These are phyloP conservation scores for Caenorhabditis parvicauda DNA, from an alignment of 2,888 invertebrate species.

Conservation along the genomic window DNA sequence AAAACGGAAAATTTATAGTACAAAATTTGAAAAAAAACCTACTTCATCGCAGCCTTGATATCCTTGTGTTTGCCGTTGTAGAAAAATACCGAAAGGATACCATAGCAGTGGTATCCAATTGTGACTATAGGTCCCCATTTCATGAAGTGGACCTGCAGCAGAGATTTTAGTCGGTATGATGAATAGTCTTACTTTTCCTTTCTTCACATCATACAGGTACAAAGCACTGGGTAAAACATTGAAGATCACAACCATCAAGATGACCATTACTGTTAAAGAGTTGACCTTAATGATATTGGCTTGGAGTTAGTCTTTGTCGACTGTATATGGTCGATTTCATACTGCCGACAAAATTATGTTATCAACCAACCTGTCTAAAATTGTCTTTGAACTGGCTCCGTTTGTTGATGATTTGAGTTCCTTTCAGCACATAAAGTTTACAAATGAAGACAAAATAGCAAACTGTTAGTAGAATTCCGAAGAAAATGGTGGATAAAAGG, in stretches of 20 bases:
- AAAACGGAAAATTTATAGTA: background rate
- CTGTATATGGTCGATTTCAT: too few relatives aligned
- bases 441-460: constrained; percentile 32
- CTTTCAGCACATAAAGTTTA: constrained; percentile 29
- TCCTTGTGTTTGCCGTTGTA: constrained; percentile 42
- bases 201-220: constrained; percentile 40
- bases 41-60: constrained; percentile 35
- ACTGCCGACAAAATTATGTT: background rate
- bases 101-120: constrained; percentile 43
- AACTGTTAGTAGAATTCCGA: constrained; percentile 26
- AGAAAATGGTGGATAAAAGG: constrained; percentile 28
- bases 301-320: background rate
- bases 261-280: constrained; percentile 36
- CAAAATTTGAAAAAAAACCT: constrained; percentile 4
- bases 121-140: constrained; percentile 43
- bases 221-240: constrained; percentile 39
- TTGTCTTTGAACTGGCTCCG: constrained; percentile 19
- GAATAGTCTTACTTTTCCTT: constrained; percentile 21
- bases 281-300: constrained; percentile 23
- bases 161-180: background rate
- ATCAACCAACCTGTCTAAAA: constrained; percentile 34
- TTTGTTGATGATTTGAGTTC: constrained; percentile 25
- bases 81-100: constrained; percentile 37
- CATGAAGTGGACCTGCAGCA: constrained; percentile 36
- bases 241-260: constrained; percentile 40